Percentiles rank a stretch among this genome's conserved stretches.
Conservation (phyloP, 2,797 vertebrate species). For the Rhynchonycteris naso region DNA sequence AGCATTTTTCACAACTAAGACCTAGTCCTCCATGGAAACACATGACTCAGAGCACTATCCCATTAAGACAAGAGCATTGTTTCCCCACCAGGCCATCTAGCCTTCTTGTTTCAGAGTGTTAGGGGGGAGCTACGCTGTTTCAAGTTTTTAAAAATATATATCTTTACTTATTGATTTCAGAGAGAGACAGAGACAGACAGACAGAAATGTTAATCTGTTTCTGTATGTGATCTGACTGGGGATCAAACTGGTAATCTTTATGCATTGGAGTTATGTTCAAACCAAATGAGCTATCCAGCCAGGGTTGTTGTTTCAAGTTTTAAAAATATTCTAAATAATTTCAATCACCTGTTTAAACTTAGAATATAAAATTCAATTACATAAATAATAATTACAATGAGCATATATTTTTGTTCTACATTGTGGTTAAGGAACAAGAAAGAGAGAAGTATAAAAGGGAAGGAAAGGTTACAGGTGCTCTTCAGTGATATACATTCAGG, state of each 20-base stretch:
- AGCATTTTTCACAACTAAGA: neutral
- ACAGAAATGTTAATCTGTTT: no score
- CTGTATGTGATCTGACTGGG: no score
- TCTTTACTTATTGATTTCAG: no score
- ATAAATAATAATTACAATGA: neutral
- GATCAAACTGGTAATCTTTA: no score
- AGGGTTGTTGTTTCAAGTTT: neutral
- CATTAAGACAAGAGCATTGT: neutral
- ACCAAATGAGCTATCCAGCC: no score
- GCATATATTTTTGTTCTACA: neutral
- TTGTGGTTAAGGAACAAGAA: neutral
- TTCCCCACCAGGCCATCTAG: no score
- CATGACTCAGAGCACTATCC: neutral
- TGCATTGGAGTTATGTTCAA: no score
- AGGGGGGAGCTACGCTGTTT: neutral
- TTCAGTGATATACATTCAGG: neutral
- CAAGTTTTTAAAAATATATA: neutral
- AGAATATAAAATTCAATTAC: neutral
- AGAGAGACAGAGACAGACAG: no score
- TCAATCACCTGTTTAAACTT: neutral
- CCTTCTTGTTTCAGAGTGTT: neutral
- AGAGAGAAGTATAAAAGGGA: neutral
- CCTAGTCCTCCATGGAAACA: fast-evolving
- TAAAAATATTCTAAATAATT: neutral
- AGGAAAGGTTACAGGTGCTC: neutral